Evolutionary conservation across 2,797 vertebrate species (phyloP).

Genomic region (Arnoldichthys spilopterus): DNA sequence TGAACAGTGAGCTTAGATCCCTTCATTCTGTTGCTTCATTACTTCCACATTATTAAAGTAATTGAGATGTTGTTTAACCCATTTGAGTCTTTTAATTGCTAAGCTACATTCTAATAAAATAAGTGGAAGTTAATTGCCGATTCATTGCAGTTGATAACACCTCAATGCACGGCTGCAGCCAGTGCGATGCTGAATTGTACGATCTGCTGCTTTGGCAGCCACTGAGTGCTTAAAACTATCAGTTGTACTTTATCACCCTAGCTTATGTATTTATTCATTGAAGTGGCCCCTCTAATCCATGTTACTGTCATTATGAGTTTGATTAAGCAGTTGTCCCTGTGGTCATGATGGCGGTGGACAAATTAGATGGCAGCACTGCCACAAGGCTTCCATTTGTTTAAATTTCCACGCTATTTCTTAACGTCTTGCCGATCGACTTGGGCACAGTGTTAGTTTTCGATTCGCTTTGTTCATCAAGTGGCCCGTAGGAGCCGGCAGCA

Average conservation of each 20-base stretch:
- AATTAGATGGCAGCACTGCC: slow-evolving; percentile 32
- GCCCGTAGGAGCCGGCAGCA: slow-evolving; percentile 42
- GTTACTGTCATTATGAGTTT: neutral
- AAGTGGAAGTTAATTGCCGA: too few species aligned
- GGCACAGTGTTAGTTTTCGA: slow-evolving; percentile 8
- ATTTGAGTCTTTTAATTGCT: too few species aligned
- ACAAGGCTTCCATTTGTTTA: slow-evolving; percentile 30
- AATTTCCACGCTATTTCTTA: slow-evolving; percentile 45
- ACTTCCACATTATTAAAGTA: too few species aligned
- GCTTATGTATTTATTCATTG: neutral
- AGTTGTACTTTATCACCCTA: neutral
- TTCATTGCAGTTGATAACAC: too few species aligned
- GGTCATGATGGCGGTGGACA: slow-evolving; percentile 22
- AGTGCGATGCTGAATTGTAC: neutral
- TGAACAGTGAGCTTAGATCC: too few species aligned
- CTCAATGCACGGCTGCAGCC: neutral
- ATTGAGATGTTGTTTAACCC: too few species aligned
- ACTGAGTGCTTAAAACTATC: neutral
- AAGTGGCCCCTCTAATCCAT: neutral
- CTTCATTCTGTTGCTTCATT: too few species aligned
- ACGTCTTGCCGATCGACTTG: slow-evolving; percentile 30
- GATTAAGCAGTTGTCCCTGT: neutral
- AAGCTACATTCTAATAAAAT: too few species aligned
- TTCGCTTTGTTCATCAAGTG: slow-evolving; percentile 23
- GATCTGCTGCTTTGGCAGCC: neutral